Evolutionary conservation across 1,140 invertebrate species (phyloP), one percentile per base, ranked within the genome.

Genomic region (Caerostris darwini): DNA sequence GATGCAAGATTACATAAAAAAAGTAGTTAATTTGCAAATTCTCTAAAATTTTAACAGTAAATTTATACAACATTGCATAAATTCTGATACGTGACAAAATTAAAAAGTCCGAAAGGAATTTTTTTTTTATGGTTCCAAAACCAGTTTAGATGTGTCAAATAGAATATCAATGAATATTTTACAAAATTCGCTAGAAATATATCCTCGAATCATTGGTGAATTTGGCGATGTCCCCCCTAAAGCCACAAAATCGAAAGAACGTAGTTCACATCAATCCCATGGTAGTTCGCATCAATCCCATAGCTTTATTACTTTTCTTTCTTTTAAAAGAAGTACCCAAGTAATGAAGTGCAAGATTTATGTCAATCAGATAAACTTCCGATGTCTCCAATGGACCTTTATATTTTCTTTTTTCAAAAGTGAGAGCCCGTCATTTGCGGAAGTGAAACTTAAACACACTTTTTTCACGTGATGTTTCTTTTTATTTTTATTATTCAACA

Each of bases 361-460:
- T 93, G 61, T 53, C 92, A 93, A 93, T 93, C 92, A 93, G 92
- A 93, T 93, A 93, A 93, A 93, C 92, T 93, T 93, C 85, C 92
- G 92, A 93, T 87, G 92, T 59, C 57, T 59, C 82, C 92, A 93
- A 93, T 87, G 92, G 12, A 85, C 59, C 64, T 57, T 58, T 14
- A 87, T 58, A 3, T 50, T 93, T 77, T 59, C 81, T 81, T 57
- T 91, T 81, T 50, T 81, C 14, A 83, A 92, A 92, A 83, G 90
- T 67, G 81, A 92, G 82, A 64, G 71, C 50, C n/a, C 34, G 71
- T 57, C 71, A 34, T 54, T 90, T 85, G 82, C 90, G 90, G 90
- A 92, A 92, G 90, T 85, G 19, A 64, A 92, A 85, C 88, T 57
- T 64, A 77, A 50, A 77, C 61, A n/a, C 58, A 64, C 12, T 58